A percentile compares a stretch with the other conserved stretches of the same genome.
Conservation (phyloP, 2,888 invertebrate genomes). For the Dasysyrphus tricinctus region DNA sequence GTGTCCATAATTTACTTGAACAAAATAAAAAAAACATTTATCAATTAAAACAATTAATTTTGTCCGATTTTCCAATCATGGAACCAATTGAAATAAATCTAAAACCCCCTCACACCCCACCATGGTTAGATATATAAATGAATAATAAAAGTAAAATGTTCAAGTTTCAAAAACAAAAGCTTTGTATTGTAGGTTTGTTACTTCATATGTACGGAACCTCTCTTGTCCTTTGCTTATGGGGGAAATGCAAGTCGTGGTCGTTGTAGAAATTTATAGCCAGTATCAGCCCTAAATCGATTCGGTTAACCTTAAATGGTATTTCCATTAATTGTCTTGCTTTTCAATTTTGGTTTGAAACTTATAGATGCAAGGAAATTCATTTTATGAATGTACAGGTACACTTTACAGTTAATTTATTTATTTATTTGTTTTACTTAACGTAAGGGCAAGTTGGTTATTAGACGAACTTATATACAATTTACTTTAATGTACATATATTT, state of each 20-base stretch:
- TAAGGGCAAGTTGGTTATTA: too few species aligned
- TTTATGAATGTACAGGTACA: too few species aligned
- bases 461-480: too few species aligned
- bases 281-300: constrained; percentile 63
- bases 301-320: constrained; percentile 73
- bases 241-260: constrained; percentile 13
- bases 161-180: constrained; percentile 66
- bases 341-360: constrained; percentile 42
- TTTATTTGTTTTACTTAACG: too few species aligned
- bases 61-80: constrained; percentile 38
- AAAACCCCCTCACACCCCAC: constrained; percentile 23
- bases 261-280: constrained; percentile 67
- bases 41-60: constrained; percentile 58
- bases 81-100: constrained; percentile 59
- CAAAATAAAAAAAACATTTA: too few species aligned
- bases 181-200: constrained; percentile 35
- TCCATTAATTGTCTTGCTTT: constrained; percentile 67
- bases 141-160: constrained; percentile 64
- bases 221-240: neutral
- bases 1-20: too few species aligned
- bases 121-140: constrained; percentile 35
- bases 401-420: too few species aligned
- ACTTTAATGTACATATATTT: too few species aligned
- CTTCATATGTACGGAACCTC: neutral
- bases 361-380: constrained; percentile 6